phyloP scores from a whole-genome alignment of 2,113 vertebrate genomes.

The Symphodus melops region DNA sequence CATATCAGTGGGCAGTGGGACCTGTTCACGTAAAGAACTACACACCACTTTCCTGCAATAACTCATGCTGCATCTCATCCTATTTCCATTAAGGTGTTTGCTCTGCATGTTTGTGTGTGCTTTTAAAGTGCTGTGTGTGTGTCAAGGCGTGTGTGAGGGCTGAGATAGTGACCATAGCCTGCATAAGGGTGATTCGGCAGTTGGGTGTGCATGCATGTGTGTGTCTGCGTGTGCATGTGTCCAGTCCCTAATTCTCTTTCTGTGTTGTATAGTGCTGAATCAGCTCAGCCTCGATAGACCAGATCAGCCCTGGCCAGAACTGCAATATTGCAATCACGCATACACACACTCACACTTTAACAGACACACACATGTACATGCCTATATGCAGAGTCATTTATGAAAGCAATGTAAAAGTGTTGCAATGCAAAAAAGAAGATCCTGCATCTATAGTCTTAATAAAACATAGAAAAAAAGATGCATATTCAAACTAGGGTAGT shows the following conservation, averaged over 20 bases:
- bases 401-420: slow-evolving; percentile 17
- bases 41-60: slow-evolving; percentile 75
- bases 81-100: slow-evolving; percentile 67
- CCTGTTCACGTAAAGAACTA: slow-evolving; percentile 49
- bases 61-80: slow-evolving; percentile 71
- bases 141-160: slow-evolving; percentile 40
- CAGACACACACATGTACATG: slow-evolving; percentile 4
- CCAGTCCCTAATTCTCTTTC: slow-evolving; percentile 58
- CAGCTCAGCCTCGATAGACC: slow-evolving; percentile 63
- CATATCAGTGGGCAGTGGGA: slow-evolving; percentile 57
- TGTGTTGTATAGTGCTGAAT: slow-evolving; percentile 61
- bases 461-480: not conserved
- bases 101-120: slow-evolving; percentile 5
- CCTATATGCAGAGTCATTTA: slow-evolving; percentile 44
- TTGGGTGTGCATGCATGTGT: slow-evolving; percentile 15
- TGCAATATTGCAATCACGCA: slow-evolving; percentile 44
- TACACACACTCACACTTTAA: slow-evolving; percentile 17
- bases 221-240: slow-evolving; percentile 44
- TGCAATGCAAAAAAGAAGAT: slow-evolving; percentile 3
- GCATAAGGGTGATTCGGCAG: slow-evolving; percentile 37
- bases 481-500: not conserved
- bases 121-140: slow-evolving; percentile 8
- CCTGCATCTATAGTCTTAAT: not conserved
- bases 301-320: slow-evolving; percentile 53
- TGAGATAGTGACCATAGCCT: slow-evolving; percentile 51